phyloP scores from a whole-genome alignment of 1,140 invertebrate species.

The Antheraea mylitta region DNA sequence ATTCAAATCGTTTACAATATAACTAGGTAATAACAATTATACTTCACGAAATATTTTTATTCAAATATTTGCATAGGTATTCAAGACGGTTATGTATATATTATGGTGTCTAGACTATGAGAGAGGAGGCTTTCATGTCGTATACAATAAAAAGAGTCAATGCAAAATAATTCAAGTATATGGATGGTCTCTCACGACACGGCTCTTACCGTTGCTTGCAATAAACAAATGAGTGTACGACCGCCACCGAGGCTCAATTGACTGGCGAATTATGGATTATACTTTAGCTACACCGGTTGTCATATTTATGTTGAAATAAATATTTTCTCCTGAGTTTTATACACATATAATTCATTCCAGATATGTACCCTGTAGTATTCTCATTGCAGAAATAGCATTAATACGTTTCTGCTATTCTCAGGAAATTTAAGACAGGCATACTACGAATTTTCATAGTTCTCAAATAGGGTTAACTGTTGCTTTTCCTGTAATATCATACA shows the following conservation, averaged over 20 bases:
- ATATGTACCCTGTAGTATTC: too few relatives aligned
- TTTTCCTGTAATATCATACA: too few relatives aligned
- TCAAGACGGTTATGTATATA: background rate
- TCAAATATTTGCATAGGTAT: background rate
- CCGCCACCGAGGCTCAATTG: slow-evolving; percentile 33
- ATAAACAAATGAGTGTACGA: slow-evolving; percentile 63
- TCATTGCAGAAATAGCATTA: too few relatives aligned
- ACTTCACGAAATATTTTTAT: too few relatives aligned
- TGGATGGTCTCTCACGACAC: background rate
- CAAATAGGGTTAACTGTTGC: too few relatives aligned
- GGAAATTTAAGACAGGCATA: too few relatives aligned
- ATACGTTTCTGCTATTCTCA: too few relatives aligned
- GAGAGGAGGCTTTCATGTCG: background rate
- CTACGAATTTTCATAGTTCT: too few relatives aligned
- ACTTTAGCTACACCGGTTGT: slow-evolving; percentile 34
- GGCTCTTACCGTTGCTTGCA: slow-evolving; percentile 37
- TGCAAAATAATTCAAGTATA: slow-evolving; percentile 17
- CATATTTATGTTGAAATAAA: background rate
- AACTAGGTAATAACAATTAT: too few relatives aligned
- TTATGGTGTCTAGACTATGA: background rate
- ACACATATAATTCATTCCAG: too few relatives aligned
- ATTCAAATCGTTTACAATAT: too few relatives aligned
- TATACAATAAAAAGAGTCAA: slow-evolving; percentile 18
- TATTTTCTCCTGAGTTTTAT: too few relatives aligned
- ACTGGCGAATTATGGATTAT: slow-evolving; percentile 46